A percentile compares a stretch with the other conserved stretches of the same genome.
Evolutionary conservation across 2,888 invertebrate genomes (phyloP).

Genomic region (Gari tellinella): DNA sequence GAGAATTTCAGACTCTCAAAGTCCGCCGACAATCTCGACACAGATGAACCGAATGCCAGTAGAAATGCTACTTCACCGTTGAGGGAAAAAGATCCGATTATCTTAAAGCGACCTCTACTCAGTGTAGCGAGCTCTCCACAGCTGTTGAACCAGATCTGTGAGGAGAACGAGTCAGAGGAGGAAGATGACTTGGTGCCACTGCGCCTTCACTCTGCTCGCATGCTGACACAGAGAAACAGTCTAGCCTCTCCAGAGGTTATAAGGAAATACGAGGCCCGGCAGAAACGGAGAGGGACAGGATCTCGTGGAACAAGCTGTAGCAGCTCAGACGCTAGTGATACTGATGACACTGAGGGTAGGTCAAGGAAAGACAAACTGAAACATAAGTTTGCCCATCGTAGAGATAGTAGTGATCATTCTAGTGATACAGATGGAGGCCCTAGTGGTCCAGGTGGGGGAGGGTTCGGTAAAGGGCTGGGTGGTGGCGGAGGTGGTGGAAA

Average conservation of each 20-base stretch:
- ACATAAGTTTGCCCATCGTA: constrained; percentile 78
- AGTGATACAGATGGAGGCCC: constrained; percentile 83
- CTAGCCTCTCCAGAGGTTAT: constrained; percentile 83
- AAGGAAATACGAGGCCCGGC: constrained; percentile 84
- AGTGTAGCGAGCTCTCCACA: constrained; percentile 86
- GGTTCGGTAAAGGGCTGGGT: constrained; percentile 60
- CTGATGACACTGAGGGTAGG: constrained; percentile 85
- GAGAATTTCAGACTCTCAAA: constrained; percentile 68
- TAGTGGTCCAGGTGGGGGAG: constrained; percentile 69
- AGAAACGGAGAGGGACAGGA: constrained; percentile 88
- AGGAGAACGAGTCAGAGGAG: constrained; percentile 87
- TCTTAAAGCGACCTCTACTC: constrained; percentile 82
- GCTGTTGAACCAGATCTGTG: constrained; percentile 89
- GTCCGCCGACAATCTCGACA: constrained; percentile 71
- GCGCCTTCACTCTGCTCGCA: constrained; percentile 70
- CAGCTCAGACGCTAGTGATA: constrained; percentile 96
- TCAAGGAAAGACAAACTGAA: constrained; percentile 80
- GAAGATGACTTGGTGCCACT: constrained; percentile 79
- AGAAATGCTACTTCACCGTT: constrained; percentile 22
- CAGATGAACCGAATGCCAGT: constrained; percentile 54
- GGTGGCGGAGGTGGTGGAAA: constrained; percentile 69
- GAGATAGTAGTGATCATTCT: constrained; percentile 83
- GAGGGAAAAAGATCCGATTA: constrained; percentile 57
- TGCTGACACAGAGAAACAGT: constrained; percentile 64
- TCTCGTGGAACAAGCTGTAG: constrained; percentile 92